phyloP scores from a whole-genome alignment of 2,113 vertebrate genomes.

The Tichodroma muraria region DNA sequence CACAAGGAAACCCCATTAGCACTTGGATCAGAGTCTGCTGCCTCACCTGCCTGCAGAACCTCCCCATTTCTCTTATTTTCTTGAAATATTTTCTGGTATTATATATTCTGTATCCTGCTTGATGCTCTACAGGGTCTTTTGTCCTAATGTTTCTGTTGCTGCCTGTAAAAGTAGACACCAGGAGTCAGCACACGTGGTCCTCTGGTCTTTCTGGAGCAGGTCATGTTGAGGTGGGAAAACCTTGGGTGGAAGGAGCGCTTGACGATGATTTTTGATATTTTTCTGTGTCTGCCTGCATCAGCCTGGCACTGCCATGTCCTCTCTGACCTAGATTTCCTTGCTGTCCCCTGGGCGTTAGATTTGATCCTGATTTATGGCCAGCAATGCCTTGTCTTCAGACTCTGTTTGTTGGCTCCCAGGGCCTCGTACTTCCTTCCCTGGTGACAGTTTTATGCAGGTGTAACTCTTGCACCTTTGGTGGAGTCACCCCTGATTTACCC shows the following conservation, averaged over 20 bases:
- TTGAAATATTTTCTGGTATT: neutral
- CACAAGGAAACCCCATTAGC: neutral
- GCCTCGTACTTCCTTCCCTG: neutral
- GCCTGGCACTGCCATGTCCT: fast-evolving
- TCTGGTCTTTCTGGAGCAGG: neutral
- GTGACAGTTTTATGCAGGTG: neutral
- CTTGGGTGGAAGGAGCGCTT: neutral
- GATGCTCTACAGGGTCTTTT: neutral
- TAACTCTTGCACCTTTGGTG: neutral
- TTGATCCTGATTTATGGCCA: neutral
- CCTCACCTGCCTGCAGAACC: neutral
- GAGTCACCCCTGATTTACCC: neutral
- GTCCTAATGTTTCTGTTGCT: neutral
- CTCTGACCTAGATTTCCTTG: neutral
- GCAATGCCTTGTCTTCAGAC: neutral
- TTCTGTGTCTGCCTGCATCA: neutral
- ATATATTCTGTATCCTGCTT: neutral
- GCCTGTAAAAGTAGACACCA: too few relatives aligned
- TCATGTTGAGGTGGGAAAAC: neutral
- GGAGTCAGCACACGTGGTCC: neutral
- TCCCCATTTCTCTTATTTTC: neutral
- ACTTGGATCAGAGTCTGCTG: neutral
- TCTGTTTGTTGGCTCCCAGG: neutral
- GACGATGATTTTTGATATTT: neutral
- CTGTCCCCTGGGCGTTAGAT: neutral